phyloP scores from a whole-genome alignment of 2,888 invertebrate genomes.

The Tenthredo mesomela region DNA sequence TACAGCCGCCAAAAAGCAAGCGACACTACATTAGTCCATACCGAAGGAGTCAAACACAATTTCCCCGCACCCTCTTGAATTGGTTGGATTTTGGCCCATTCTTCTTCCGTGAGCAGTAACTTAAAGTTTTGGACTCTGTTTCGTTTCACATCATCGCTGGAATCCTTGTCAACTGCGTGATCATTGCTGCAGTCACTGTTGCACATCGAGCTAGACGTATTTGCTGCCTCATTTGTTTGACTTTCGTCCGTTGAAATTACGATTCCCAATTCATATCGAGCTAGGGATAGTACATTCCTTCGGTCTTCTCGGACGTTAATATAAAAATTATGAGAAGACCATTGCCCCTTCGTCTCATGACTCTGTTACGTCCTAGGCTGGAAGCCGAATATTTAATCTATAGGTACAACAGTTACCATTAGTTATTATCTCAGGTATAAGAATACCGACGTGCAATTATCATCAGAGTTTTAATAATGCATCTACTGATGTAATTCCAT shows the following conservation, averaged over 20 bases:
- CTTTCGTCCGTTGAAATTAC: background rate
- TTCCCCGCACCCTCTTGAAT: background rate
- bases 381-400: too few species aligned
- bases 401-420: too few species aligned
- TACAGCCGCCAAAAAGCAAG: constrained; percentile 47
- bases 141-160: background rate
- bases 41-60: constrained; percentile 11
- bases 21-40: constrained; percentile 55
- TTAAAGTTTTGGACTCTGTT: background rate
- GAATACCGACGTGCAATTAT: too few species aligned
- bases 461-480: too few species aligned
- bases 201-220: background rate
- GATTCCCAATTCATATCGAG: background rate
- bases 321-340: constrained; percentile 5
- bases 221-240: background rate
- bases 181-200: constrained; percentile 1
- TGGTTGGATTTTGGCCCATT: constrained; percentile 9
- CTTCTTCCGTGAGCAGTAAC: constrained; percentile 13
- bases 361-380: too few species aligned
- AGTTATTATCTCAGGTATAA: too few species aligned
- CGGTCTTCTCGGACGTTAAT: constrained; percentile 10
- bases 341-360: background rate
- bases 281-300: background rate
- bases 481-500: too few species aligned
- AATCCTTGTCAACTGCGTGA: background rate